Base-by-base conservation (phyloP, 92 coral and sea anemone genomes). In the Porites cylindrica region DNA sequence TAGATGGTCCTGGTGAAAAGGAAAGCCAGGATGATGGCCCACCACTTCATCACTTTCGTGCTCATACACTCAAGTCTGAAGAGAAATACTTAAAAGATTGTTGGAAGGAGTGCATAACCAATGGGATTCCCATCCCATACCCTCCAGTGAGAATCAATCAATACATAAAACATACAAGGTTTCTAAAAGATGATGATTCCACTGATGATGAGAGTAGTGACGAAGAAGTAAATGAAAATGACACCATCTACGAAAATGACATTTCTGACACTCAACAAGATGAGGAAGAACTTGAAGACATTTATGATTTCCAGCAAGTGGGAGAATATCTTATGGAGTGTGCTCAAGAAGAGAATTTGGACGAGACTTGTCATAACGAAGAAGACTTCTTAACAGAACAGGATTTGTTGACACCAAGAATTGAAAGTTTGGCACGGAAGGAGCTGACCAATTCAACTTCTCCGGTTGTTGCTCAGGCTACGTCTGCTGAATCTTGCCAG, bases 1-100 rank as follows among this genome's bases (percentile, higher is more conserved):
- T 8, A 29, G 81, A 87, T 75, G 21, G 68, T 12, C 12, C 14
- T 6, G 70, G 56, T 8, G 43, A 63, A 12, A 21, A 1, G 4
- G 17, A 77, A 16, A 6, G 53, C 12, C 17, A 78, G 29, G 83
- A 18, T 12, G 23, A 83, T 13, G 90, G 87, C 12, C 90, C 94
- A 13, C 4, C 76, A 4, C 67, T 84, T 0, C 94, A 91, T 77
- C 94, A 94, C 78, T 93, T 91, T 51, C 78, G 91, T 1, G 88
- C 94, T 2, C 82, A 84, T 26, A 83, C 73, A 5, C 74, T 91
- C 17, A 70, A 77, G 20, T 13, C 53, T 8, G 91, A 90, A 24
- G 91, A 90, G 56, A 6, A 47, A 51, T 77, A 91, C 77, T 51
- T 91, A 10, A 69, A 38, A 1, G n/a, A 66, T n/a, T 86, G 85